Base-by-base conservation (phyloP, 2,113 vertebrate species). In the Malaclemys terrapin region DNA sequence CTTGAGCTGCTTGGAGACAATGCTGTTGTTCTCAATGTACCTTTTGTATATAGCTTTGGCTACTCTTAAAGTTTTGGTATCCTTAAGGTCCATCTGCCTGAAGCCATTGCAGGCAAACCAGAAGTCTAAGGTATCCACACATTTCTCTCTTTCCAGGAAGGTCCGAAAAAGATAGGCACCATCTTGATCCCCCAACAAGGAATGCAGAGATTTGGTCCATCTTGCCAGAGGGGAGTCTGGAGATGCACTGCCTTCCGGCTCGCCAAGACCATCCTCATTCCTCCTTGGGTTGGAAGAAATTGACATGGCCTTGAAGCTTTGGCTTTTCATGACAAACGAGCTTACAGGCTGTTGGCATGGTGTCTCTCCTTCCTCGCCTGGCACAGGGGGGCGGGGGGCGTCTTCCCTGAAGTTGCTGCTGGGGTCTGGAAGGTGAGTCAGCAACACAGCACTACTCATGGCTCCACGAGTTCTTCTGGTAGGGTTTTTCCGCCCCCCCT, bases 91-190 rank as follows among this genome's bases (percentile, higher is more conserved):
- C 99, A 99, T 99, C 96, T 99, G 99, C 98, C 99, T 98, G 99
- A 99, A 99, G 38, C 99, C 99, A 80, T 99, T 99, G 98, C 99
- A 99, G 97, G 99, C 99, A 89, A 99, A 99, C 99, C 99, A 99
- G 94, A 99, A 99, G 98, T 99, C 99, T 95, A 99, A 98, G 42
- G 99, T 98, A 97, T 99, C 99, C 95, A 99, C 99, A 47, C 99
- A 99, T 97, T 99, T 99, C 97, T 99, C 99, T 88, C 98, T 98
- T 97, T 99, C 99, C 98, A 99, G 96, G 96, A 99, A 99, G 90
- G 98, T 99, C 98, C 99, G 98, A 94, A 99, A 99, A 80, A 99
- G 99, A 72, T 99, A 99, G 88, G 99, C 99, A 52, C 99, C 99
- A 90, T 99, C 99, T 97, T 99, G 99, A 97, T 99, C 99, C 27